A percentile compares a stretch with the other conserved stretches of the same genome.
phyloP scores from a whole-genome alignment of 2,113 vertebrate genomes.

The Alethe diademata region DNA sequence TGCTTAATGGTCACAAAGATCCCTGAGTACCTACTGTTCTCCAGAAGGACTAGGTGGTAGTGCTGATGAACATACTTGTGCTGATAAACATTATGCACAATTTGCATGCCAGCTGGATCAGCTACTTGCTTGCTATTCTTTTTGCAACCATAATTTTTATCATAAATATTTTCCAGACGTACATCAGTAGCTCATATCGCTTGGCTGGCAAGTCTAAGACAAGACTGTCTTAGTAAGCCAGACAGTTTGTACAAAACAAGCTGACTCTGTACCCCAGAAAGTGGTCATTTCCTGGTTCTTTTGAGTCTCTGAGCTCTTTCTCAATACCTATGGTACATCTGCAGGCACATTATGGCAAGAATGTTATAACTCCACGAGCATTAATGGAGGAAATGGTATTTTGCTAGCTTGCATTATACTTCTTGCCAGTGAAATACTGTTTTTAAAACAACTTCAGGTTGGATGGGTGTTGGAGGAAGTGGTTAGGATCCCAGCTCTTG shows the following conservation, averaged over 20 bases:
- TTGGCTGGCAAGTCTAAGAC: slow-evolving; percentile 50
- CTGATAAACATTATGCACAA: background rate
- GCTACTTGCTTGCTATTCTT: slow-evolving; percentile 51
- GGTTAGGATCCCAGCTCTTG: background rate
- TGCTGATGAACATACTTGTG: slow-evolving; percentile 21
- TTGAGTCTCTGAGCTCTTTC: background rate
- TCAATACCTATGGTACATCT: slow-evolving; percentile 13
- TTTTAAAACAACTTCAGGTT: background rate
- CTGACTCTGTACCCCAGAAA: slow-evolving; percentile 52
- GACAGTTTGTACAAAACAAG: slow-evolving; percentile 1
- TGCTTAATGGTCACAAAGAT: background rate
- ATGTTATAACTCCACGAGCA: background rate
- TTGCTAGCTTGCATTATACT: background rate
- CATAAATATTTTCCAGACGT: slow-evolving; percentile 51
- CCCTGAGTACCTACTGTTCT: background rate
- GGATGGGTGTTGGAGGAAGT: background rate
- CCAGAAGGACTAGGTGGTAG: slow-evolving; percentile 25
- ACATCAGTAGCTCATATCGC: slow-evolving; percentile 20
- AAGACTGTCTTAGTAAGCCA: slow-evolving; percentile 26
- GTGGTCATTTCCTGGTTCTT: slow-evolving; percentile 43
- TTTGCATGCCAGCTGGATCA: slow-evolving; percentile 59
- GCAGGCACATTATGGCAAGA: background rate
- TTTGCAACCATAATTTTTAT: slow-evolving; percentile 41
- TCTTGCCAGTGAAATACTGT: background rate
- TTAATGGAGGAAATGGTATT: background rate